A percentile compares a stretch with the other conserved stretches of the same genome.
Conservation (phyloP, 30 jellyfish, hydroid and myxozoan species). For the Aurelia sp. region DNA sequence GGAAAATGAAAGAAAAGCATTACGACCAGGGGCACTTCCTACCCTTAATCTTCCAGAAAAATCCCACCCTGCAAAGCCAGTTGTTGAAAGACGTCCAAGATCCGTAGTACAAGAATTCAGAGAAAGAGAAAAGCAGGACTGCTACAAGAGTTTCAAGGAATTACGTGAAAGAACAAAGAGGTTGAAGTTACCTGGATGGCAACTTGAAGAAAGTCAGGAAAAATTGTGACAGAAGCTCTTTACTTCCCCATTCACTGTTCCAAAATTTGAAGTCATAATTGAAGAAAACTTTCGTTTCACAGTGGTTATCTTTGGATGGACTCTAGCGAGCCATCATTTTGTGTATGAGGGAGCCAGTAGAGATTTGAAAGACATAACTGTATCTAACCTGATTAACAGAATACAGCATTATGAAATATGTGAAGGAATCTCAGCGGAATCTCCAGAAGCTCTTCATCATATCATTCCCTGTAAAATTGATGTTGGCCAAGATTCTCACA, state of each 20-base stretch:
- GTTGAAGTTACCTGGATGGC: constrained; percentile 40
- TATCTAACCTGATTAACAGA: constrained; percentile 34
- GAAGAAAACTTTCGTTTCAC: constrained; percentile 19
- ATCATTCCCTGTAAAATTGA: constrained; percentile 23
- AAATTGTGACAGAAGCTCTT: constrained; percentile 6
- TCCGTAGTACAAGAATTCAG: constrained; percentile 19
- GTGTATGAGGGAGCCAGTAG: constrained; percentile 1
- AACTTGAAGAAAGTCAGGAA: constrained; percentile 6
- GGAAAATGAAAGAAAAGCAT: neutral
- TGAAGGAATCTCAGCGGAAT: constrained; percentile 10
- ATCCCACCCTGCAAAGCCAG: constrained; percentile 37
- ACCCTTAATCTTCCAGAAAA: constrained; percentile 32
- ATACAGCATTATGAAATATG: constrained; percentile 34
- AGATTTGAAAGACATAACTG: constrained; percentile 31
- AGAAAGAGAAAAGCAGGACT: constrained; percentile 34
- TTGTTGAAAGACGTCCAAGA: neutral
- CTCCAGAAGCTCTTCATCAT: constrained; percentile 5
- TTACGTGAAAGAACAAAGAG: neutral
- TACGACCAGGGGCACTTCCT: constrained; percentile 30
- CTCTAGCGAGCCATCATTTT: constrained; percentile 8
- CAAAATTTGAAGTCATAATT: constrained; percentile 20
- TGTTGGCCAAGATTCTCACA: constrained; percentile 12
- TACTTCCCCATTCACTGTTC: neutral
- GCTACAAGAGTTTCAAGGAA: constrained; percentile 36
- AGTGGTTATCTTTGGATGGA: constrained; percentile 18